Percentiles rank a stretch among this genome's conserved stretches.
These are phyloP conservation scores for Aphidius colemani DNA, from an alignment of 2,888 invertebrate genomes.

Conservation along the genomic window DNA sequence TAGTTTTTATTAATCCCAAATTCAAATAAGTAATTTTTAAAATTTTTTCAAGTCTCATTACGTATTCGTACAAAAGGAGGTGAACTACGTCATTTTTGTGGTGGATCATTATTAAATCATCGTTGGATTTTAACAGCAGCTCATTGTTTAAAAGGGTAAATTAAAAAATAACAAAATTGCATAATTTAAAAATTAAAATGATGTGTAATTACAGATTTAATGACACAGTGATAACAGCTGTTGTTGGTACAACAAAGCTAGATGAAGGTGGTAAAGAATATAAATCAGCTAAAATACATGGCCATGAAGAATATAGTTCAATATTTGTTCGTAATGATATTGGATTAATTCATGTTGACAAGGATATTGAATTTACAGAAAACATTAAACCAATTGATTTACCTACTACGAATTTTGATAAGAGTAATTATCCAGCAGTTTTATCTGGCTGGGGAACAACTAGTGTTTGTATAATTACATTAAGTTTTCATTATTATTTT, in stretches of 20 bases:
- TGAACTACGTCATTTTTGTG: conserved; percentile 64
- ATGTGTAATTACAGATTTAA: conserved; percentile 40
- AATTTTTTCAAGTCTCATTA: conserved; percentile 38
- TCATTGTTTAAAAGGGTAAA: conserved; percentile 64
- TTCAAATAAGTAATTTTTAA: too few species aligned
- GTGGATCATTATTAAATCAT: conserved; percentile 65
- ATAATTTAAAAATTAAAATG: conserved; percentile 7
- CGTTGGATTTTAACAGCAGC: conserved; percentile 66
- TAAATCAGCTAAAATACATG: conserved; percentile 39
- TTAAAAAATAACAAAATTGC: background rate
- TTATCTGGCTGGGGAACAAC: conserved; percentile 58
- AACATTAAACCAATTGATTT: conserved; percentile 47
- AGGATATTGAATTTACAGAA: conserved; percentile 48
- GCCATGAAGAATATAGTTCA: conserved; percentile 48
- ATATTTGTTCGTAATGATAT: conserved; percentile 52
- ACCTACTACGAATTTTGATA: conserved; percentile 47
- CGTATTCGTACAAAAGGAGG: conserved; percentile 54
- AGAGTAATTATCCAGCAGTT: conserved; percentile 48
- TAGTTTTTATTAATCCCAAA: too few species aligned
- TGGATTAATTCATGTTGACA: conserved; percentile 49
- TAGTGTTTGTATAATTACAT: conserved; percentile 38
- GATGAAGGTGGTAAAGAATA: conserved; percentile 51
- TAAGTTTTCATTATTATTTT: background rate
- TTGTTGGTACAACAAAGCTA: conserved; percentile 50
- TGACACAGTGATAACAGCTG: conserved; percentile 46